Percentiles rank a stretch among this genome's conserved stretches.
These are phyloP conservation scores for Luffia ferchaultella DNA, from an alignment of 2,888 invertebrate genomes.

Conservation along the genomic window DNA sequence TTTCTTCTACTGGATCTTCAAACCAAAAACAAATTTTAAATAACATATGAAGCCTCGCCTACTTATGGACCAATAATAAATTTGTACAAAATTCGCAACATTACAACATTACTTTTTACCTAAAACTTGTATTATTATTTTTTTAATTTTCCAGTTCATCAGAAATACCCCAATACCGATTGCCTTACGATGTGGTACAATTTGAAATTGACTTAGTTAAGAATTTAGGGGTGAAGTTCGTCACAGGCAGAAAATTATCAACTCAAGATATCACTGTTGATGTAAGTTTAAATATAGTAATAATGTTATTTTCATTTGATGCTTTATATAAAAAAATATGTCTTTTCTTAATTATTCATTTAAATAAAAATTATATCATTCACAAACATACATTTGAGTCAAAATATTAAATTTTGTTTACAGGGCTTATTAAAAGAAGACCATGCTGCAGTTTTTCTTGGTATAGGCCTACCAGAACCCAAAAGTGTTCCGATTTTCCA, in stretches of 20 bases:
- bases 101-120: too few relatives aligned
- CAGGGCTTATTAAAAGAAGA: conserved; percentile 73
- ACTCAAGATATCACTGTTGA: conserved; percentile 76
- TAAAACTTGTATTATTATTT: too few relatives aligned
- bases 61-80: too few relatives aligned
- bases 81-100: too few relatives aligned
- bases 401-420: conserved; percentile 1
- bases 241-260: conserved; percentile 75
- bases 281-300: conserved; percentile 42
- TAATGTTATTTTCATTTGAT: neutral
- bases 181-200: conserved; percentile 91
- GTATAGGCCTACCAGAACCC: conserved; percentile 91
- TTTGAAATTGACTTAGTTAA: conserved; percentile 92
- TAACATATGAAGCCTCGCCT: too few relatives aligned
- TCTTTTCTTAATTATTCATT: too few relatives aligned
- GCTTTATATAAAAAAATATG: too few relatives aligned
- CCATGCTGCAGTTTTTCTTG: conserved; percentile 82
- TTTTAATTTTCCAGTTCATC: conserved; percentile 82
- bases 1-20: too few relatives aligned
- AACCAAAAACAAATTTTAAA: too few relatives aligned
- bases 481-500: conserved; percentile 82
- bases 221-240: conserved; percentile 92
- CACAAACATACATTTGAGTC: too few relatives aligned
- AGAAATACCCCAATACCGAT: conserved; percentile 96
- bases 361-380: too few relatives aligned